Evolutionary conservation across 2,797 vertebrate species (phyloP), one percentile per base, ranked within the genome.

Genomic region (Pachyuromys duprasi): DNA sequence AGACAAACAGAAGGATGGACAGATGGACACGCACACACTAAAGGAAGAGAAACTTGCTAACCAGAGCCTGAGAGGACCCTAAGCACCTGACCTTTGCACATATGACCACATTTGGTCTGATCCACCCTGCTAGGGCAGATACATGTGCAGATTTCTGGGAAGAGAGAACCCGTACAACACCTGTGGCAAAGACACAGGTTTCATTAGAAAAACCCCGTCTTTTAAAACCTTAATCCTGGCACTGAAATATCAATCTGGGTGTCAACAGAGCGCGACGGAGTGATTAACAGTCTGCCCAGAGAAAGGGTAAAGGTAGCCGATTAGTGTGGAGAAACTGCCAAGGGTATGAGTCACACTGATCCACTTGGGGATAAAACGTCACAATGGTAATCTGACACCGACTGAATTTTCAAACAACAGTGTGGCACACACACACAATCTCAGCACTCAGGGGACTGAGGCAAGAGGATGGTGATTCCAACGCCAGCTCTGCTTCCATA

Each of bases 121-220:
- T 67, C 9, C 14, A 86, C 42, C 78, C 12, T 33, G 7, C 28
- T 36, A 60, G 69, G 95, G 67, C 65, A 93, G 45, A 57, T 15
- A 87, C n/a, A 55, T 49, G 4, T 65, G 17, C 26, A 36, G 57
- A 33, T 31, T 94, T 92, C 55, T 79, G 13, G 24, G 17, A 79
- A 28, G 4, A 93, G 7, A 42, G 14, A 83, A 89, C 89, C 31
- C 9, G 67, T 0, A 67, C 33, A 22, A 76, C 14, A 86, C 18
- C 45, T 0, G 36, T 5, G 53, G 63, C 69, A 75, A 69, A 86
- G 17, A 69, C 24, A 1, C 3, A 63, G 65, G 33, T 62, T 83
- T 70, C 81, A 78, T 42, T 67, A 94, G 87, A 90, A 93, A 93
- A 92, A 90, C 42, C 4, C 79, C 24, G 26, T n/a, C 33, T 78